These are phyloP conservation scores for Larimichthys crocea DNA, from an alignment of 2,113 vertebrate genomes.

Conservation along the genomic window DNA sequence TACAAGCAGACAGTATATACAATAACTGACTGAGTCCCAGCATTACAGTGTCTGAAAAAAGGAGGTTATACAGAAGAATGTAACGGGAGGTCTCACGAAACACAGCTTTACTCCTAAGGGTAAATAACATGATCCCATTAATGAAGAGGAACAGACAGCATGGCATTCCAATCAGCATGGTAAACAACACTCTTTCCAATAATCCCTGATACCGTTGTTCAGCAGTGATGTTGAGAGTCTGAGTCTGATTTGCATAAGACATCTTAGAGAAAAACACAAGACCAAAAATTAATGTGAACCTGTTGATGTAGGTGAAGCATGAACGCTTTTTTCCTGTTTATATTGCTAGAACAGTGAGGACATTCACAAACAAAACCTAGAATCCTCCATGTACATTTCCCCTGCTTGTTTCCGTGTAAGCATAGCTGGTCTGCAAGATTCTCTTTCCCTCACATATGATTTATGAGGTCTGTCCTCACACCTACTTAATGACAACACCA, in stretches of 20 bases:
- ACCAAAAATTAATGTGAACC: not conserved
- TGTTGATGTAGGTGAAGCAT: not conserved
- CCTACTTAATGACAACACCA: too few species aligned
- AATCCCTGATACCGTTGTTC: not conserved
- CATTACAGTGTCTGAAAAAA: slow-evolving; percentile 58
- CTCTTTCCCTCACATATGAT: too few species aligned
- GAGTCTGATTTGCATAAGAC: not conserved
- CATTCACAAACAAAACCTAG: not conserved
- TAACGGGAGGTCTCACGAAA: slow-evolving; percentile 62
- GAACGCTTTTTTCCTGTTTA: not conserved
- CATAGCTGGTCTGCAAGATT: too few species aligned
- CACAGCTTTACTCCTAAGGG: slow-evolving; percentile 41
- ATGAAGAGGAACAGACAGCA: slow-evolving; percentile 54
- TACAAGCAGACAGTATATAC: slow-evolving; percentile 17
- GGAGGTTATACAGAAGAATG: slow-evolving; percentile 48
- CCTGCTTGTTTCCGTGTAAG: too few species aligned
- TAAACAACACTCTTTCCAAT: not conserved
- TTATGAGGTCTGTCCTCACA: too few species aligned
- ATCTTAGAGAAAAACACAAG: not conserved
- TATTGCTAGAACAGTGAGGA: not conserved
- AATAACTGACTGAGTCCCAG: slow-evolving; percentile 41
- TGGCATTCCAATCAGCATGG: not conserved
- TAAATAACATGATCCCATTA: slow-evolving; percentile 48
- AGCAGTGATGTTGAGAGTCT: slow-evolving; percentile 2
- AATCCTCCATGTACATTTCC: not conserved